These are phyloP conservation scores for Fringilla coelebs DNA, from an alignment of 2,797 vertebrate species.

Conservation along the genomic window DNA sequence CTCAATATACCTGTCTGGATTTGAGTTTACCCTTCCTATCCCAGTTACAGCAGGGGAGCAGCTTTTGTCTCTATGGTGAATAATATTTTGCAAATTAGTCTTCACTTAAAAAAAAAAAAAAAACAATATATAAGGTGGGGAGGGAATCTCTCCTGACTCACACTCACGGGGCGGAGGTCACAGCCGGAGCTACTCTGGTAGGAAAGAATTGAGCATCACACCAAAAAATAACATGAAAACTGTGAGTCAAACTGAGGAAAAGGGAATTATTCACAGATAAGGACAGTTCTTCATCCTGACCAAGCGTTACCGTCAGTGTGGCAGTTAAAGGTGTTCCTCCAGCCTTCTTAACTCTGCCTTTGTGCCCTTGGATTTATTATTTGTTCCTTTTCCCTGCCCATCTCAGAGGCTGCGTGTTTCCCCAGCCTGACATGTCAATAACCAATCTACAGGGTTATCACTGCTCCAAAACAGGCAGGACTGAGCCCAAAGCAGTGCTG, in stretches of 20 bases:
- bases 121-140: neutral
- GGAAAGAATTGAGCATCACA: neutral
- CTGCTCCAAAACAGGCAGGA: neutral
- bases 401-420: neutral
- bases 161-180: neutral
- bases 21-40: neutral
- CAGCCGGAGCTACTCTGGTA: neutral
- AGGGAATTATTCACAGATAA: constrained; percentile 4
- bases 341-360: neutral
- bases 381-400: neutral
- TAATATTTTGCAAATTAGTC: constrained; percentile 36
- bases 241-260: neutral
- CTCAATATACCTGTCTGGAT: neutral
- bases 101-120: neutral
- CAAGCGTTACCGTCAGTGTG: fast-evolving
- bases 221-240: neutral
- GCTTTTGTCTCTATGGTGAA: constrained; percentile 22
- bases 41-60: neutral
- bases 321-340: neutral
- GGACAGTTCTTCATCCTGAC: neutral
- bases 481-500: neutral
- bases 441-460: fast-evolving
- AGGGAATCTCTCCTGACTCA: constrained; percentile 32
- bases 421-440: neutral
- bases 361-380: neutral